phyloP scores from a whole-genome alignment of 2,797 vertebrate genomes.

The Labroides dimidiatus region DNA sequence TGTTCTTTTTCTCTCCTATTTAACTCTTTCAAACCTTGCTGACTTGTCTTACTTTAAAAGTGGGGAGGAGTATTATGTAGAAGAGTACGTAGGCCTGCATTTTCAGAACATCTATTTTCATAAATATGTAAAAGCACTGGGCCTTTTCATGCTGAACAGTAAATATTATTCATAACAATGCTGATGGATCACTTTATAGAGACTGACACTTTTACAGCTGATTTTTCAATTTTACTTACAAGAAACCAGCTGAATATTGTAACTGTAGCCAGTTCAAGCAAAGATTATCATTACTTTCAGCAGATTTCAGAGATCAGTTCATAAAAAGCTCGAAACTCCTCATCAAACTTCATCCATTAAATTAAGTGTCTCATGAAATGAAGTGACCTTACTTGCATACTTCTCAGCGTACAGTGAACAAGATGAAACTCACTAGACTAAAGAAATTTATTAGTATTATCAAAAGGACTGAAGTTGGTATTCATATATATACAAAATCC shows the following conservation, averaged over 20 bases:
- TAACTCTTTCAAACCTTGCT: conserved; percentile 14
- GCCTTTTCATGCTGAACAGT: neutral
- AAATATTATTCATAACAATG: neutral
- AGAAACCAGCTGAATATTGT: neutral
- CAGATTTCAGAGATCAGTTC: neutral
- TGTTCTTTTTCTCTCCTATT: neutral
- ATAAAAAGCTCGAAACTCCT: neutral
- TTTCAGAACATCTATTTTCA: conserved; percentile 10
- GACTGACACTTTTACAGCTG: too few species aligned
- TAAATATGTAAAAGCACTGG: neutral
- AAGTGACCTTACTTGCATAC: neutral
- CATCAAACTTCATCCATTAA: neutral
- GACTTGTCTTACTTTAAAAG: neutral
- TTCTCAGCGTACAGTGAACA: neutral
- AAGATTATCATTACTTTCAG: neutral
- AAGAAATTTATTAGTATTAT: too few species aligned
- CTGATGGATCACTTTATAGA: neutral
- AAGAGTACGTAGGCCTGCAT: neutral
- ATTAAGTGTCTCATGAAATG: neutral
- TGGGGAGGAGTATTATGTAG: neutral
- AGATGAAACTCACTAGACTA: too few species aligned
- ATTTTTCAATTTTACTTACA: neutral
- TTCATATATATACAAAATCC: too few species aligned
- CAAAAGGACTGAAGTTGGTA: too few species aligned
- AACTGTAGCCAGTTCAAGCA: neutral